These are phyloP conservation scores for Meriones unguiculatus DNA, from an alignment of 2,113 vertebrate species.

Conservation along the genomic window DNA sequence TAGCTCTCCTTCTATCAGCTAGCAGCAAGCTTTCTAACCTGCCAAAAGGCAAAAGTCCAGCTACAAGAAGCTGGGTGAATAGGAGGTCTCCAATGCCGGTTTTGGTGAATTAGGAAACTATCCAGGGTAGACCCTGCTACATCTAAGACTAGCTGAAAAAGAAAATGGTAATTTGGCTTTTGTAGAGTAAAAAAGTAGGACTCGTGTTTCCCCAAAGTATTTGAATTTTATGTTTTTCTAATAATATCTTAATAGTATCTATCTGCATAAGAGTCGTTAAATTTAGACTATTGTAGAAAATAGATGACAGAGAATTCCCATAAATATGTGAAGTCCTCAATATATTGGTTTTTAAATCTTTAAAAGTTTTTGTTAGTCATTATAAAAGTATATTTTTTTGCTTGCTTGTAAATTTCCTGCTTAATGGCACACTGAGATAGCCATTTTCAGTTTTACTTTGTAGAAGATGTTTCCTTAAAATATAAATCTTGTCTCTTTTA, in stretches of 20 bases:
- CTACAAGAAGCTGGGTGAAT: neutral
- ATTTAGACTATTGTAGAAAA: neutral
- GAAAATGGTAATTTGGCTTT: neutral
- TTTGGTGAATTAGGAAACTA: neutral
- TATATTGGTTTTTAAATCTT: conserved; percentile 26
- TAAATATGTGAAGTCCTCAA: neutral
- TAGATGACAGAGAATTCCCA: neutral
- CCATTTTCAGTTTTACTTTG: neutral
- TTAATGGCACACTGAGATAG: neutral
- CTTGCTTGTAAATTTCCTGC: neutral
- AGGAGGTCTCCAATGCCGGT: neutral
- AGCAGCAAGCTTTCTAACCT: neutral
- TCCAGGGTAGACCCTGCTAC: neutral
- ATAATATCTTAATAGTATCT: neutral
- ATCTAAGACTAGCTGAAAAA: neutral
- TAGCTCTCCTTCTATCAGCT: neutral
- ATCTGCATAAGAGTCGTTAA: neutral
- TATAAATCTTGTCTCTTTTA: conserved; percentile 7
- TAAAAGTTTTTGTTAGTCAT: neutral
- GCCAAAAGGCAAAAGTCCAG: neutral
- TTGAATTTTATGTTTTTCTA: neutral
- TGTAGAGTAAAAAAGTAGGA: neutral
- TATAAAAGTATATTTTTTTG: conserved; percentile 11
- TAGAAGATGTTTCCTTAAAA: neutral
- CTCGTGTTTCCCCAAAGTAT: neutral